Conservation (phyloP, 2,797 vertebrate species). For the Peromyscus melanophrys region DNA sequence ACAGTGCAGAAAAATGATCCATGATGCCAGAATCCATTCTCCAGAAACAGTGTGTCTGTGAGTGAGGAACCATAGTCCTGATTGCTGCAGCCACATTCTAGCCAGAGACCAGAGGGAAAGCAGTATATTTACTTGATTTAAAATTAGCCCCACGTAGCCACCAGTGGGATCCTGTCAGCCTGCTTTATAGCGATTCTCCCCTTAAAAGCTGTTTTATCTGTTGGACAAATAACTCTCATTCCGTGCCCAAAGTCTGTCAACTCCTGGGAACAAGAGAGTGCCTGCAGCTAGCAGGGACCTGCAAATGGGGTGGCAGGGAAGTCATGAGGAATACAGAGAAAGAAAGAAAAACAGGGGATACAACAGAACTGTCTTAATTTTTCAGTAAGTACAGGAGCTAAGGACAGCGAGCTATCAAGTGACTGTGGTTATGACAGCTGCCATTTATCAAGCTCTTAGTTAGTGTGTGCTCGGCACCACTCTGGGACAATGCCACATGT, state of each 20-base stretch:
- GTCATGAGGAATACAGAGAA: neutral
- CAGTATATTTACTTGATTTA: conserved; percentile 84
- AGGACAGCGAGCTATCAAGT: neutral
- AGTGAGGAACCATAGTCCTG: conserved; percentile 81
- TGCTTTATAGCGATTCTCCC: conserved; percentile 68
- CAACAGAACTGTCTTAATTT: neutral
- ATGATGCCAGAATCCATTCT: conserved; percentile 78
- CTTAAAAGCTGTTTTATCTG: conserved; percentile 72
- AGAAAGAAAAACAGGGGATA: neutral
- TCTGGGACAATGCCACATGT: neutral
- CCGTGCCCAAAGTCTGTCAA: conserved; percentile 39
- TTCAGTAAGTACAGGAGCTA: neutral
- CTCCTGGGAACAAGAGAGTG: conserved; percentile 17
- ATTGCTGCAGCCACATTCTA: conserved; percentile 82
- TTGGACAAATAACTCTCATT: conserved; percentile 51
- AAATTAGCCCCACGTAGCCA: conserved; percentile 82
- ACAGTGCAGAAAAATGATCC: conserved; percentile 80
- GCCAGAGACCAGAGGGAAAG: conserved; percentile 81
- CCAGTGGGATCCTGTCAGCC: conserved; percentile 67
- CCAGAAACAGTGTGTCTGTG: conserved; percentile 80
- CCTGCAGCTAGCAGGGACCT: neutral
- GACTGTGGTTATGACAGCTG: neutral
- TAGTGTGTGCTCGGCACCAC: neutral
- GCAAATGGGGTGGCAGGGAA: neutral
- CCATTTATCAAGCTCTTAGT: neutral